These are phyloP conservation scores for Phylloscopus whistleri DNA, from an alignment of 2,113 vertebrate genomes.

Conservation along the genomic window DNA sequence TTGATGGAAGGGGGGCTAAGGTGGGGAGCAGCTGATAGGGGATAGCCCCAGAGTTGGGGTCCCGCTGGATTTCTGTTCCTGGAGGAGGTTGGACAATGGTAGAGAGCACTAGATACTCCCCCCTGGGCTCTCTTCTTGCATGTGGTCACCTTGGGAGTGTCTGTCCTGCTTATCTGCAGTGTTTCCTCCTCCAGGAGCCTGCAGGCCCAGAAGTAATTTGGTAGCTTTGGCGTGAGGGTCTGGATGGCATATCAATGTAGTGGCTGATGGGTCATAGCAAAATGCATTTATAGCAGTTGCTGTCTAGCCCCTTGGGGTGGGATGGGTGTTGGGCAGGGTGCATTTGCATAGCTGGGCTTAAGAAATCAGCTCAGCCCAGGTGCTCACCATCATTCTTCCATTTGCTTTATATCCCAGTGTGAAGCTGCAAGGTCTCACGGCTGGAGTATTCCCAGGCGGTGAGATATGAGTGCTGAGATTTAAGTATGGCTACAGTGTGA, in stretches of 20 bases:
- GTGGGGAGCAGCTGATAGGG: background rate
- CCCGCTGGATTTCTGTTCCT: background rate
- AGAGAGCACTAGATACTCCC: background rate
- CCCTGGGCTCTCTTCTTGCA: background rate
- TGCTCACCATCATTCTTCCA: constrained; percentile 66
- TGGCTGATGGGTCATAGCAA: background rate
- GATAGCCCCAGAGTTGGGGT: background rate
- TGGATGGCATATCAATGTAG: background rate
- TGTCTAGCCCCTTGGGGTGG: background rate
- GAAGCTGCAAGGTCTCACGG: background rate
- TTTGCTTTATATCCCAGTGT: background rate
- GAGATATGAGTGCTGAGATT: background rate
- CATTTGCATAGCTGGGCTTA: background rate
- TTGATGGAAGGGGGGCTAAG: background rate
- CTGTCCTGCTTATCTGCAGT: background rate
- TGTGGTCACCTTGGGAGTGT: background rate
- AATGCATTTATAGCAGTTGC: background rate
- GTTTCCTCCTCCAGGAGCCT: background rate
- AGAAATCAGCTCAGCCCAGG: background rate
- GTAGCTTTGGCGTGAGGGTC: background rate
- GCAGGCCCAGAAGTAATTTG: background rate
- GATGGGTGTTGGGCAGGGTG: background rate
- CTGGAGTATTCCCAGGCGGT: background rate
- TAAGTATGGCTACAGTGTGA: background rate
- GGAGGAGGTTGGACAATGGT: background rate